A percentile compares a stretch with the other conserved stretches of the same genome.
Conservation (phyloP, 53 echinoderm and acorn worm species). For the Actinopyga echinites region DNA sequence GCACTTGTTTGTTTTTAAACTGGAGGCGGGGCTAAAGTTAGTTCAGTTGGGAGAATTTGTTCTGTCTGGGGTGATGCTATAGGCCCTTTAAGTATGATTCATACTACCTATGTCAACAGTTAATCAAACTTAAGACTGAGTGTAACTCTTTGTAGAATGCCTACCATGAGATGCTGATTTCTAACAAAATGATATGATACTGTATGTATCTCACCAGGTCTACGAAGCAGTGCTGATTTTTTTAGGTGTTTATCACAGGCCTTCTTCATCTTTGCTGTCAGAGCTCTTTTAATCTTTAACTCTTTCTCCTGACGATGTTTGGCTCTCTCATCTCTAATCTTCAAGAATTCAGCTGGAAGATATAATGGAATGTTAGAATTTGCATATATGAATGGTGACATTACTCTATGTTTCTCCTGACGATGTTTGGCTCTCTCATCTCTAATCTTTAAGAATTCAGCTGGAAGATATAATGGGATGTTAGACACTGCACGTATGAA, state of each 20-base stretch:
- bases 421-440: slow-evolving; percentile 6
- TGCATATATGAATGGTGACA: too few species aligned
- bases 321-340: neutral
- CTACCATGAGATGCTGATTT: neutral
- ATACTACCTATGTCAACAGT: neutral
- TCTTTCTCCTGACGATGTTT: slow-evolving; percentile 43
- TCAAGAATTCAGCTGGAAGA: neutral
- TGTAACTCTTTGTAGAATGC: neutral
- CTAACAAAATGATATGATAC: neutral
- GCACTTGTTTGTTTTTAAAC: too few species aligned
- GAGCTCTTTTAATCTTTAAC: slow-evolving; percentile 27
- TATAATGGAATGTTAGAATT: too few species aligned
- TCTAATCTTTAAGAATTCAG: neutral
- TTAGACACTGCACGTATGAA: too few species aligned
- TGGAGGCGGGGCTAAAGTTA: too few species aligned
- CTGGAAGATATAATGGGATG: too few species aligned
- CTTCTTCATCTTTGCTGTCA: slow-evolving; percentile 51
- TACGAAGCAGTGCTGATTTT: neutral
- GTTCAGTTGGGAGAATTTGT: too few species aligned
- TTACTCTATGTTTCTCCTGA: slow-evolving; percentile 36
- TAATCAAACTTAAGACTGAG: too few species aligned
- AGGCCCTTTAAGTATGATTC: neutral
- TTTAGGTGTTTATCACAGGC: slow-evolving; percentile 44
- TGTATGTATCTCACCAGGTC: neutral
- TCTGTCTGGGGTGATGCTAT: too few species aligned